Conservation (phyloP, 2,797 vertebrate species). For the Parauchenoglanis punctatus region DNA sequence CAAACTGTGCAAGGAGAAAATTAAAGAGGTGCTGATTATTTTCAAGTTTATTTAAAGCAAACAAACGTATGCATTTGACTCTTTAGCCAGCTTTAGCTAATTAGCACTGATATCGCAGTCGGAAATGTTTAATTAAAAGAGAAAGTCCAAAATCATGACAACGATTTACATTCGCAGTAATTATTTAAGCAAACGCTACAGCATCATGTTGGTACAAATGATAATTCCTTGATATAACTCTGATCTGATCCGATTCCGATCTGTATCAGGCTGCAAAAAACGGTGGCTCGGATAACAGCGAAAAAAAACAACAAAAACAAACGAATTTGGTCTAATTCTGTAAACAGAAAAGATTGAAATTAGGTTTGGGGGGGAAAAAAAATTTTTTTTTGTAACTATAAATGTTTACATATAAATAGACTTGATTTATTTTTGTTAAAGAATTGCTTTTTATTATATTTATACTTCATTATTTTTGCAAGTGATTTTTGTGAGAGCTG, state of each 20-base stretch:
- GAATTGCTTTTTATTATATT: not conserved
- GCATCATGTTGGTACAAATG: not conserved
- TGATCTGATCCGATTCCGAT: not conserved
- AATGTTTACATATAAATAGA: not conserved
- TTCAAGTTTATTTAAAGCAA: not conserved
- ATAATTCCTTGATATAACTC: too few species aligned
- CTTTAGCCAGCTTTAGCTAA: not conserved
- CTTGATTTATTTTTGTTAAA: not conserved
- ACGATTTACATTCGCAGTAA: not conserved
- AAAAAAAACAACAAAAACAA: not conserved
- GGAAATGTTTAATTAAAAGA: not conserved
- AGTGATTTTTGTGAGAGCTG: not conserved
- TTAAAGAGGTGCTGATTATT: conserved; percentile 86
- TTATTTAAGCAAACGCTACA: not conserved
- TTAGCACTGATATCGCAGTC: not conserved
- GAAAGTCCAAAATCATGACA: not conserved
- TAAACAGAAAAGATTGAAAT: not conserved
- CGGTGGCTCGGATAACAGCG: not conserved
- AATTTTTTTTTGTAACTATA: not conserved
- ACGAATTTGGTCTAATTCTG: not conserved
- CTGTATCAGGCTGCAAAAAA: not conserved
- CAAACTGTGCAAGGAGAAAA: conserved; percentile 99
- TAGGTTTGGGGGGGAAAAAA: not conserved
- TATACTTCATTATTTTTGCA: not conserved
- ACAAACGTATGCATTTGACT: not conserved